Base-by-base conservation (phyloP, 1,140 invertebrate species). In the Ctenoplectra terminalis region DNA sequence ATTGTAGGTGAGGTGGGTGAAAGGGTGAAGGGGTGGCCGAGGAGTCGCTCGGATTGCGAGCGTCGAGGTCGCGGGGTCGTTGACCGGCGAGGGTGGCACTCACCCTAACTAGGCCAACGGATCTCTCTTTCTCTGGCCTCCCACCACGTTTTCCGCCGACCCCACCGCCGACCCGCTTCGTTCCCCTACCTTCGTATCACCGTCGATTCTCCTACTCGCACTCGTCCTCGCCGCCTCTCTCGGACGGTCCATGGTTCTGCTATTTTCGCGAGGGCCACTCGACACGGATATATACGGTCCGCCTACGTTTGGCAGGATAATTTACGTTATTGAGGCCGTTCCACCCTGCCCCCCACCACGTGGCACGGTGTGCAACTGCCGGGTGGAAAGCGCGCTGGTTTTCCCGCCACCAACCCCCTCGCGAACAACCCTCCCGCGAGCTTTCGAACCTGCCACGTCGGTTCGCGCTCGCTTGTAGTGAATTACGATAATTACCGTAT, bases 41-140 rank as follows among this genome's bases (percentile, higher is more conserved):
- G 81, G 83, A 87, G 50, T 82, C 67, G 81, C 50, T 82, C 63
- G 87, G 77, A 86, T 83, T 89, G 90, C 86, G 84, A 84, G 90
- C 89, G 88, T 86, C 88, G 92, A 92, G 93, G 92, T 93, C 93
- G 87, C 87, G 88, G 88, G 92, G 92, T 93, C 92, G 88, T 91
- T 91, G 92, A 93, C 92, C 92, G 89, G 61, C 81, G 88, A 90
- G 90, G 91, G 92, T 92, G 88, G 89, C 89, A 91, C 90, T 92
- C 90, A 87, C 85, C 89, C 90, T 90, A 93, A 92, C 91, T 92
- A 91, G 92, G 92, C 89, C 91, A 93, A 83, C 86, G 60, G 78
- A 74, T 84, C 82, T 88, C 71, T 82, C 90, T 90, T 85, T 81
- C 88, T 81, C 84, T 81, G 31, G 81, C 81, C 79, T 60, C 67